phyloP scores from a whole-genome alignment of 2,888 invertebrate species.

The Clusia tigrina region DNA sequence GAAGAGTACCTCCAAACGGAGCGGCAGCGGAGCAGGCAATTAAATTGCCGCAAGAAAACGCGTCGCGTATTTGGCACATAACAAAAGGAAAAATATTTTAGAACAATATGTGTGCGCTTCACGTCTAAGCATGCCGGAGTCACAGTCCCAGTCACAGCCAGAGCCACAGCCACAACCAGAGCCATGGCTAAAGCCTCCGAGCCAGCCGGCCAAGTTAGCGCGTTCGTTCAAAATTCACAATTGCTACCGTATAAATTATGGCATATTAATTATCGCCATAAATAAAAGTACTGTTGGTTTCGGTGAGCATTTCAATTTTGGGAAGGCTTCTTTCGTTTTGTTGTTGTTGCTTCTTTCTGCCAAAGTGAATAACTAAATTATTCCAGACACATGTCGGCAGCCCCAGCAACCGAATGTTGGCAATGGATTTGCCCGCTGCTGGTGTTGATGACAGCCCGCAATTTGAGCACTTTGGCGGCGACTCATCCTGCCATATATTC shows the following conservation, averaged over 20 bases:
- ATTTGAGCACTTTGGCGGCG: slow-evolving; percentile 4
- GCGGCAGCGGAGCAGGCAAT: not conserved
- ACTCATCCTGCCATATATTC: too few species aligned
- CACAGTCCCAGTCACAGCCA: too few species aligned
- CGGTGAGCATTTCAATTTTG: slow-evolving; percentile 17
- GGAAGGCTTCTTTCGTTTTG: not conserved
- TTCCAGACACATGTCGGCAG: slow-evolving; percentile 27
- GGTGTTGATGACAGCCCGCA: not conserved
- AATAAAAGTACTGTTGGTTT: slow-evolving; percentile 29
- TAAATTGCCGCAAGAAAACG: not conserved
- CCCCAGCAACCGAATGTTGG: not conserved
- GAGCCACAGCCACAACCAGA: too few species aligned
- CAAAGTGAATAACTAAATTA: slow-evolving; percentile 25
- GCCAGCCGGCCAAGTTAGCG: not conserved
- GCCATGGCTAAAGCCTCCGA: not conserved
- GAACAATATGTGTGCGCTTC: too few species aligned
- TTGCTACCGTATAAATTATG: slow-evolving; percentile 23
- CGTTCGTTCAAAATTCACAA: not conserved
- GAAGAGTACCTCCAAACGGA: not conserved
- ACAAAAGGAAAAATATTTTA: slow-evolving; percentile 1
- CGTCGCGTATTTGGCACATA: not conserved
- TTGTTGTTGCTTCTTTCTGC: not conserved
- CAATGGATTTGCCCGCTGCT: slow-evolving; percentile 9
- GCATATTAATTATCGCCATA: slow-evolving; percentile 25
- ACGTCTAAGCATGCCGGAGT: too few species aligned